These are phyloP conservation scores for Junonia oenone DNA, from an alignment of 2,888 invertebrate genomes.

Conservation along the genomic window DNA sequence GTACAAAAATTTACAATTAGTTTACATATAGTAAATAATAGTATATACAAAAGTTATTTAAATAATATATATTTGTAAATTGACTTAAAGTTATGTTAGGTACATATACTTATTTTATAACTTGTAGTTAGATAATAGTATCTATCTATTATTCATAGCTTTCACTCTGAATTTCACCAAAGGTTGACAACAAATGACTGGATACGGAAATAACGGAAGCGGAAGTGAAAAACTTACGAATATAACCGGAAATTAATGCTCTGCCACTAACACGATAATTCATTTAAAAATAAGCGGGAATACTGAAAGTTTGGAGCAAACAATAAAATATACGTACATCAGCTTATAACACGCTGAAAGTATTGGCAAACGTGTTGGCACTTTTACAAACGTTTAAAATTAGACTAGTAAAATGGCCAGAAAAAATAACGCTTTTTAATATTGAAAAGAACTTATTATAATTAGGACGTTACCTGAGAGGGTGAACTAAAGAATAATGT, in stretches of 20 bases:
- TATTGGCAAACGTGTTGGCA: conserved; percentile 26
- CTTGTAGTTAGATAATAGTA: no score
- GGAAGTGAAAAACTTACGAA: conserved; percentile 2
- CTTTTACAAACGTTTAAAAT: conserved; percentile 27
- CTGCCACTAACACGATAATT: background rate
- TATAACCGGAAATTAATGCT: background rate
- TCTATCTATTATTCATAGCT: background rate
- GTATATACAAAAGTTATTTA: no score
- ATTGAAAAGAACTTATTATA: background rate
- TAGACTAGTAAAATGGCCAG: conserved; percentile 16
- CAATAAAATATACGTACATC: background rate
- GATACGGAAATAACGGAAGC: conserved; percentile 12
- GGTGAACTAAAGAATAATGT: conserved; percentile 25
- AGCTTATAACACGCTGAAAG: conserved; percentile 2
- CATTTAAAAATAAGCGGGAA: background rate
- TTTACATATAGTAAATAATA: no score
- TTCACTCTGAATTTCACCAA: background rate
- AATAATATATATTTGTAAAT: no score
- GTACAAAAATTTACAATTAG: no score
- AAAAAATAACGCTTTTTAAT: conserved; percentile 20
- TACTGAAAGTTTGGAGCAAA: background rate
- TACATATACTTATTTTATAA: no score
- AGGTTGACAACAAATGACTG: conserved; percentile 4
- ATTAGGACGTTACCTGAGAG: background rate
- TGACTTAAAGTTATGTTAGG: no score